A percentile compares a stretch with the other conserved stretches of the same genome.
These are phyloP conservation scores for Tylochromis polylepis DNA, from an alignment of 2,113 vertebrate species.

Conservation along the genomic window DNA sequence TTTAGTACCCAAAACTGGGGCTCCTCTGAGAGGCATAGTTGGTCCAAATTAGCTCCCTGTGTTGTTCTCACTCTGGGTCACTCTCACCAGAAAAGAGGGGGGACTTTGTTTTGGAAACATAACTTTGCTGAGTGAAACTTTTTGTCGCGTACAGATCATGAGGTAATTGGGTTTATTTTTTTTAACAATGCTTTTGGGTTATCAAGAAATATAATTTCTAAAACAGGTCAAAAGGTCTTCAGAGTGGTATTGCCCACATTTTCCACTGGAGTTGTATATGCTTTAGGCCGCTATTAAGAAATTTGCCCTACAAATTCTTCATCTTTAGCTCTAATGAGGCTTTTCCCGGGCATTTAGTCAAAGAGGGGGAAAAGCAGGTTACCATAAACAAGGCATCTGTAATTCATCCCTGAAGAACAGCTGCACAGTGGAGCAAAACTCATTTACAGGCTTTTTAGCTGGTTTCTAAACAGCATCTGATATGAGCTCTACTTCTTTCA, in stretches of 20 bases:
- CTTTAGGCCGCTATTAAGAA: background rate
- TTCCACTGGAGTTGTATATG: background rate
- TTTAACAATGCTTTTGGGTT: background rate
- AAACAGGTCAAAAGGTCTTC: background rate
- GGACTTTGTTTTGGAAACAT: background rate
- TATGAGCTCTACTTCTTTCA: slow-evolving; percentile 29
- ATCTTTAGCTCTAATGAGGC: background rate
- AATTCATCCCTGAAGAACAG: slow-evolving; percentile 50
- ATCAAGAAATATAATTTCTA: background rate
- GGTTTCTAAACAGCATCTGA: slow-evolving; percentile 33
- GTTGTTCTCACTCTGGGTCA: slow-evolving; percentile 54
- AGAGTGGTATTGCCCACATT: background rate
- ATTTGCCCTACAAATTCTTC: slow-evolving; percentile 9
- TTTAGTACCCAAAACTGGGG: background rate
- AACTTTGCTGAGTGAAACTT: background rate
- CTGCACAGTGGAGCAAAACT: slow-evolving; percentile 33
- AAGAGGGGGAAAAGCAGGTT: slow-evolving; percentile 41
- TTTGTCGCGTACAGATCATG: background rate
- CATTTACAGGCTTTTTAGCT: slow-evolving; percentile 42
- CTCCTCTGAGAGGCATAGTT: slow-evolving; percentile 14
- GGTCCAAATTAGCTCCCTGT: background rate
- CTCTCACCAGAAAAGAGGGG: background rate
- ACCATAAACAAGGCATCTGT: slow-evolving; percentile 21
- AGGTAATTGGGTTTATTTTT: background rate
- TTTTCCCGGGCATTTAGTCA: slow-evolving; percentile 28